Base-by-base conservation (phyloP, 2,113 vertebrate genomes). In the Haemorhous mexicanus region DNA sequence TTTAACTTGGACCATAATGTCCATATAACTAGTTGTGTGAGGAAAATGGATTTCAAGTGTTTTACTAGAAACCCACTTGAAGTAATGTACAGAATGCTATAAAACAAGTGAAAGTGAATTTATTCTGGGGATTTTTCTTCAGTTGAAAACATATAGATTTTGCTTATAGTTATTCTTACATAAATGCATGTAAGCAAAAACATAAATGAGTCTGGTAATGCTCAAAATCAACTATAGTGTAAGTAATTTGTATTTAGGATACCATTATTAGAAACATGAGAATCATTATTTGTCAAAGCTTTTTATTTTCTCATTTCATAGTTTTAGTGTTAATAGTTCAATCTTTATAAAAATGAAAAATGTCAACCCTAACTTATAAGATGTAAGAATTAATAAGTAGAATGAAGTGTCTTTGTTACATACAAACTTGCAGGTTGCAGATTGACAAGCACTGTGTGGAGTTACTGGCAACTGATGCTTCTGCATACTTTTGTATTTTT, bases 401-500 rank as follows among this genome's bases (percentile, higher is more conserved):
- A 59, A 82, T 74, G 41, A 82, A 44, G 24, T 30, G 11, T 58
- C 63, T 66, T 16, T 74, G 41, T 74, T 77, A 15, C 64, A 47
- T 55, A 35, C 5, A 64, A 64, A 72, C 35, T 76, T 73, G 55
- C 6, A 41, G 35, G 15, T 81, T 89, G 67, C 35, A 83, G 93
- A 97, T 95, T 1, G 96, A 94, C 92, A 90, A 44, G 77, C 52
- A 6, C 28, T 44, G n/a, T 55, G 64, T 94, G 92, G 62, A 67
- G 67, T 58, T 86, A 56, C 90, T 95, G 97, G 72, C 62, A 93
- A 69, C 96, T 97, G 92, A 96, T 97, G 94, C 87, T 79, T 83
- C 81, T 95, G 76, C 97, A 97, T 98, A 86, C 85, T 96, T 93
- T 63, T 78, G 70, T 96, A 95, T 97, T 97, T 98, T 98, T 98